These are phyloP conservation scores for Salmo trutta DNA, from an alignment of 2,797 vertebrate species.

Conservation along the genomic window DNA sequence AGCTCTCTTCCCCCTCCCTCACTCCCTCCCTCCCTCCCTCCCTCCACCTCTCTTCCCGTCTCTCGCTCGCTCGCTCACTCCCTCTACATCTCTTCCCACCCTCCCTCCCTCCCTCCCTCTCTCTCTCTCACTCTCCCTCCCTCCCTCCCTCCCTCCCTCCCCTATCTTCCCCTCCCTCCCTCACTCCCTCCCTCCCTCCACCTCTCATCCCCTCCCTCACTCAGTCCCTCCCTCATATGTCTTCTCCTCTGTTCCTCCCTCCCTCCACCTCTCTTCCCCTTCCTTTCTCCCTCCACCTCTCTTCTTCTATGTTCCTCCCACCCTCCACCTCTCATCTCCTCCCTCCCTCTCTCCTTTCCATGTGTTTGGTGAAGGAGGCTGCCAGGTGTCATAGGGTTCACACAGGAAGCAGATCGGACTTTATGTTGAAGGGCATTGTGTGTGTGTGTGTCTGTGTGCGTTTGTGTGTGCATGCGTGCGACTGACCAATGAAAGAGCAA, in stretches of 20 bases:
- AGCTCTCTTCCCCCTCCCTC: background rate
- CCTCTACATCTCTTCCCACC: background rate
- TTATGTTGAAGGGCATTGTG: background rate
- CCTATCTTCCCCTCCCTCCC: background rate
- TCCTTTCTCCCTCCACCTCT: too few relatives aligned
- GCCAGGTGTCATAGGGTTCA: background rate
- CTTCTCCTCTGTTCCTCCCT: background rate
- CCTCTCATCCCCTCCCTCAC: too few relatives aligned
- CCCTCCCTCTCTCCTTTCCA: too few relatives aligned
- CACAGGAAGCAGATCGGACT: background rate
- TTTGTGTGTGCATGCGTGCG: background rate
- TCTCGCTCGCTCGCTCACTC: background rate
- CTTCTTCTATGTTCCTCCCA: too few relatives aligned
- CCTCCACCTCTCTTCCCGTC: background rate
- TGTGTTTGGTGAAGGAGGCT: too few relatives aligned
- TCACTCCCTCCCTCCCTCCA: too few relatives aligned
- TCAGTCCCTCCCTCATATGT: too few relatives aligned
- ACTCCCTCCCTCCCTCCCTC: background rate
- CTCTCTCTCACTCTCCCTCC: background rate
- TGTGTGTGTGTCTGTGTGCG: too few relatives aligned
- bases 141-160: background rate
- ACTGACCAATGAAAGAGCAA: slow-evolving; percentile 10
- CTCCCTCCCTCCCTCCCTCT: background rate
- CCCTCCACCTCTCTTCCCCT: background rate
- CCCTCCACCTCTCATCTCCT: too few relatives aligned